Conservation (phyloP, 2,113 vertebrate species). For the Tichodroma muraria region DNA sequence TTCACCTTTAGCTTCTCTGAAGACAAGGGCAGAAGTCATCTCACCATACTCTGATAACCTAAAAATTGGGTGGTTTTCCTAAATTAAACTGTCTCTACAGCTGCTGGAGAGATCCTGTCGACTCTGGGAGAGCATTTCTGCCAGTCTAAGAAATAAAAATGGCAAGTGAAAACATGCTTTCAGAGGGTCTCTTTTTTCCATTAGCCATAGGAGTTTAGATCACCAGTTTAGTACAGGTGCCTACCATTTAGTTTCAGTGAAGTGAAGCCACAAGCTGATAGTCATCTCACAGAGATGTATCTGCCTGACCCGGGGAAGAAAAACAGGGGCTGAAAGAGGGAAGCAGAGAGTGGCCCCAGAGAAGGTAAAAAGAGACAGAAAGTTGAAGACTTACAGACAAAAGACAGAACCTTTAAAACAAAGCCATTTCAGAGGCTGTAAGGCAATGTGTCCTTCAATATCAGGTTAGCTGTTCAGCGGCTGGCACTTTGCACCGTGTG, state of each 20-base stretch:
- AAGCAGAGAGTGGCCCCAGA: background rate
- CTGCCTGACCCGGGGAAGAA: background rate
- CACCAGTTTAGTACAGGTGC: background rate
- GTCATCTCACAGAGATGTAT: background rate
- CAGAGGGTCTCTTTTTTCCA: background rate
- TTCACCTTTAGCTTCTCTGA: background rate
- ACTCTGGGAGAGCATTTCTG: background rate
- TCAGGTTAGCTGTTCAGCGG: conserved; percentile 13
- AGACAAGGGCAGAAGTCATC: background rate
- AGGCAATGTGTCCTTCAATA: background rate
- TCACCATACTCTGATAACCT: background rate
- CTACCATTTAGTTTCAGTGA: background rate
- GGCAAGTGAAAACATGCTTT: background rate
- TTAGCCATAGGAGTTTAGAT: background rate
- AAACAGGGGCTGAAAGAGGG: background rate
- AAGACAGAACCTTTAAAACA: conserved; percentile 20
- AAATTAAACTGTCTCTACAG: background rate
- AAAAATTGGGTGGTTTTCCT: background rate
- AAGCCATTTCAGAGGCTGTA: conserved; percentile 31
- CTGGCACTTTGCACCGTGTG: conserved; percentile 48
- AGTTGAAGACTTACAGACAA: background rate
- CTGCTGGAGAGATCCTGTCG: background rate
- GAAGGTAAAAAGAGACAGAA: conserved; percentile 2
- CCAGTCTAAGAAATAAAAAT: background rate
- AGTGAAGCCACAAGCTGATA: background rate